Conservation (phyloP, 2,888 invertebrate species). For the Biston betularia region DNA sequence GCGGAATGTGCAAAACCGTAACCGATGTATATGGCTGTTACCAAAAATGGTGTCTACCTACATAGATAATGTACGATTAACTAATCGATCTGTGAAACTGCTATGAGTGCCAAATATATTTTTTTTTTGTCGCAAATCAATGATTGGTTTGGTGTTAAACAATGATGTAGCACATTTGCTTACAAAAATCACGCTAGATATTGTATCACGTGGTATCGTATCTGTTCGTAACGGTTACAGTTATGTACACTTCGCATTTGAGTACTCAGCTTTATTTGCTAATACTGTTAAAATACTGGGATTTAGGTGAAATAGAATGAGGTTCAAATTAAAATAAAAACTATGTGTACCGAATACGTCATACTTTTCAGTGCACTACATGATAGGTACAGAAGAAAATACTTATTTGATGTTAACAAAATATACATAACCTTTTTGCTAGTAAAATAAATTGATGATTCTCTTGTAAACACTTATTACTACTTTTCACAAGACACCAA, state of each 20-base stretch:
- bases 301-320: conserved; percentile 9
- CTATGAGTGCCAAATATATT: too few relatives aligned
- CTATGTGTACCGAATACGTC: not conserved
- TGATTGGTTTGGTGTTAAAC: not conserved
- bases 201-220: too few relatives aligned
- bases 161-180: not conserved
- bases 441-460: too few relatives aligned
- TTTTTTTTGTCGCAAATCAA: too few relatives aligned
- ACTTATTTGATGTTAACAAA: too few relatives aligned
- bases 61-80: not conserved
- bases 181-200: too few relatives aligned
- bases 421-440: too few relatives aligned
- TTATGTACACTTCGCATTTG: not conserved
- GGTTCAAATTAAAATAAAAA: not conserved
- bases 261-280: conserved; percentile 5
- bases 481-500: too few relatives aligned
- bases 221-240: not conserved
- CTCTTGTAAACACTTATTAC: too few relatives aligned
- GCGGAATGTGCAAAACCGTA: not conserved
- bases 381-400: too few relatives aligned
- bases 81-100: too few relatives aligned
- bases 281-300: conserved; percentile 24
- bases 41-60: not conserved
- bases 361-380: too few relatives aligned
- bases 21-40: not conserved